Evolutionary conservation across 2,888 invertebrate genomes (phyloP).

Genomic region (Tortricodes alternella): DNA sequence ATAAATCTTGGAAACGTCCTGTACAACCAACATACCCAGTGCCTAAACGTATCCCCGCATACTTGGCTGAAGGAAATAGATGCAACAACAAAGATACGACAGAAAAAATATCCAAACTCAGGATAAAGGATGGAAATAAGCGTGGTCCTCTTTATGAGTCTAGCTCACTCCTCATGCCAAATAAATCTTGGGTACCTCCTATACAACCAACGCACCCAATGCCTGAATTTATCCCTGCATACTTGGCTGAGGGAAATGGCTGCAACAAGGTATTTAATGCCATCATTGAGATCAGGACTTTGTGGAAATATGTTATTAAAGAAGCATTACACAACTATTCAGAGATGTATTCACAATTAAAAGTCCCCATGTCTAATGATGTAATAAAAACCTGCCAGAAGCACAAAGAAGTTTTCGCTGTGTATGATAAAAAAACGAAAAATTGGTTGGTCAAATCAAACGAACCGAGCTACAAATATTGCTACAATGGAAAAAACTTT

Average conservation of each 20-base stretch:
- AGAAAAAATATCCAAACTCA: too few relatives aligned
- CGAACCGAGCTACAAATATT: constrained; percentile 20
- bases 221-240: constrained; percentile 12
- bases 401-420: constrained; percentile 25
- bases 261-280: constrained; percentile 10
- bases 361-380: not conserved
- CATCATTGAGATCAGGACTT: constrained; percentile 15
- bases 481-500: constrained; percentile 19
- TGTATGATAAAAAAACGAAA: constrained; percentile 8
- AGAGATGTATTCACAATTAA: constrained; percentile 5
- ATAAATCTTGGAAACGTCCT: too few relatives aligned
- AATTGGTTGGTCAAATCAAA: constrained; percentile 15
- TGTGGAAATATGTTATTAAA: constrained; percentile 19
- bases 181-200: too few relatives aligned
- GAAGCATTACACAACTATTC: constrained; percentile 8
- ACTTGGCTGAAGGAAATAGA: too few relatives aligned
- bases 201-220: too few relatives aligned
- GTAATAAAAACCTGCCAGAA: not conserved
- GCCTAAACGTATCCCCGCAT: too few relatives aligned
- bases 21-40: too few relatives aligned
- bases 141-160: too few relatives aligned
- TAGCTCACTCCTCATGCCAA: too few relatives aligned
- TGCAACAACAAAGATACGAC: too few relatives aligned
- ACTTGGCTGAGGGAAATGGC: not conserved
- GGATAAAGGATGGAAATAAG: too few relatives aligned